Percentiles rank a stretch among this genome's conserved stretches.
Evolutionary conservation across 2,797 vertebrate genomes (phyloP).

Genomic region (Urosaurus nigricauda): DNA sequence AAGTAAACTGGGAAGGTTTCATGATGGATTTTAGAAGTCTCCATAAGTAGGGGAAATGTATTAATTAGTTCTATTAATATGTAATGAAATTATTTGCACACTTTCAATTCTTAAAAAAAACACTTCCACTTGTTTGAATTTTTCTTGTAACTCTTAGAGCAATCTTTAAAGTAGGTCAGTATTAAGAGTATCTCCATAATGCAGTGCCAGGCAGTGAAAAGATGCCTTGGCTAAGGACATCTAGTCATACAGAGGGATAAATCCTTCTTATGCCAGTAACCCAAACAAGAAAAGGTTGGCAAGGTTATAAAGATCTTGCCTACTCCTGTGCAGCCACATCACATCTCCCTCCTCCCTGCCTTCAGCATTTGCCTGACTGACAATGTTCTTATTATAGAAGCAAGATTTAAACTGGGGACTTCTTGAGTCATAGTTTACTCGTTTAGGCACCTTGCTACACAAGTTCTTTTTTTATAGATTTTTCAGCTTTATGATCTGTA

Average conservation of each 20-base stretch:
- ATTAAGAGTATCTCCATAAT: not conserved
- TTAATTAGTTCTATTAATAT: not conserved
- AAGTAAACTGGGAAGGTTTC: not conserved
- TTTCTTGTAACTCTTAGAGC: not conserved
- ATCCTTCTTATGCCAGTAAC: too few species aligned
- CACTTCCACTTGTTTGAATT: not conserved
- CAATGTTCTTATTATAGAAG: not conserved
- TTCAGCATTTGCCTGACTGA: too few species aligned
- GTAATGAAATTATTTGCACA: too few species aligned
- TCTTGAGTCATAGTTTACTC: not conserved
- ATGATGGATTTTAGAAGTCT: not conserved
- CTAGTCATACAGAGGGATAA: too few species aligned
- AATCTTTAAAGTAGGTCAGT: not conserved
- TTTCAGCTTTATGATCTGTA: not conserved
- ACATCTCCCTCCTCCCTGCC: too few species aligned
- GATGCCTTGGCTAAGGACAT: not conserved
- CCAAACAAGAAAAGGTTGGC: too few species aligned
- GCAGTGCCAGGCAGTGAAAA: not conserved
- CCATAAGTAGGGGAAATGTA: not conserved
- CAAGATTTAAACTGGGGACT: not conserved
- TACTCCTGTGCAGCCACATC: too few species aligned
- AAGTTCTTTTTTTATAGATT: not conserved
- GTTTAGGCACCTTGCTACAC: not conserved
- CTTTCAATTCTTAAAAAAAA: not conserved
- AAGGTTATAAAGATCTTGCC: too few species aligned